These are phyloP conservation scores for Schizopygopsis malacanthus DNA, from an alignment of 2,797 vertebrate species.

Conservation along the genomic window DNA sequence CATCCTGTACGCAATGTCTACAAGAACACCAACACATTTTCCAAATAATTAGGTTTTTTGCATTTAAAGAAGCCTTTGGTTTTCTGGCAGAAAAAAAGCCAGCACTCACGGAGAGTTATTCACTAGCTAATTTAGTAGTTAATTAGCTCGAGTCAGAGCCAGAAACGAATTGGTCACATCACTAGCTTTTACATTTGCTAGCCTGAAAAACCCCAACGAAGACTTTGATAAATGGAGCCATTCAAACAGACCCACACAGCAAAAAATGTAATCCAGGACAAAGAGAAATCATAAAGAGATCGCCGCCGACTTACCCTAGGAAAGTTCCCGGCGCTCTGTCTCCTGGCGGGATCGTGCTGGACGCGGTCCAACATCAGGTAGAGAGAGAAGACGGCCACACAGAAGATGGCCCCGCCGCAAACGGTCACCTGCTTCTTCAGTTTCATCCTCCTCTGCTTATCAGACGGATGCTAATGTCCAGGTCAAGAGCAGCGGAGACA, in stretches of 20 bases:
- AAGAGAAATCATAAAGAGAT: not conserved
- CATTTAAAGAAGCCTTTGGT: conserved; percentile 29
- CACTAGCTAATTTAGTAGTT: conserved; percentile 39
- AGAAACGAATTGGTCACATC: conserved; percentile 6
- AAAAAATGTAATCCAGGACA: conserved; percentile 21
- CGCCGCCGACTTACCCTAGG: conserved; percentile 85
- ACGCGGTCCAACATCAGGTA: conserved; percentile 99
- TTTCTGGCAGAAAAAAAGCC: not conserved
- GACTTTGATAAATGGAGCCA: conserved; percentile 41
- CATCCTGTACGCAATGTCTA: conserved; percentile 8
- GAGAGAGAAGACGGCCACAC: conserved; percentile 97
- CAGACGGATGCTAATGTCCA: not conserved
- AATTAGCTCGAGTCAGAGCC: conserved; percentile 25
- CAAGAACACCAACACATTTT: conserved; percentile 15
- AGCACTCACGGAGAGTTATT: not conserved
- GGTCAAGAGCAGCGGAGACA: not conserved
- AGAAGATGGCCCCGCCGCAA: conserved; percentile 97
- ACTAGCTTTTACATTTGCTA: not conserved
- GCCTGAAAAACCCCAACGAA: not conserved
- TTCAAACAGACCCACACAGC: conserved; percentile 18
- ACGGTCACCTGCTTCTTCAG: conserved; percentile 98
- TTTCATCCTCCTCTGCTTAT: conserved; percentile 83
- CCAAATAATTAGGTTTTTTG: conserved; percentile 16
- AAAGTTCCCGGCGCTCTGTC: conserved; percentile 92
- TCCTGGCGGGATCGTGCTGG: conserved; percentile 90